phyloP scores from a whole-genome alignment of 2,797 vertebrate genomes.

The Pangasius sanitwongsei region DNA sequence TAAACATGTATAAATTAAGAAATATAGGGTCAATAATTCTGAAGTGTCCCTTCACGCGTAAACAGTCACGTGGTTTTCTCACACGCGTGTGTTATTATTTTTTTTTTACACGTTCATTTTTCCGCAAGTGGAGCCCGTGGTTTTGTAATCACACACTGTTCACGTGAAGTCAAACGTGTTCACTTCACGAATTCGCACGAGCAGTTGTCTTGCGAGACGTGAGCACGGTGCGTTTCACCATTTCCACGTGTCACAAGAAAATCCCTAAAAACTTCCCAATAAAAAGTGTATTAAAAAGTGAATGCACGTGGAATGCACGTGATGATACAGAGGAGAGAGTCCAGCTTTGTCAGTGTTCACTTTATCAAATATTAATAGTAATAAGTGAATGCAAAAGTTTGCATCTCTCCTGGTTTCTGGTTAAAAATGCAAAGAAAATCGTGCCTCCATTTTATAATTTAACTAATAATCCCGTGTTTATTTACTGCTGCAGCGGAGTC shows the following conservation, averaged over 20 bases:
- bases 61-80: neutral
- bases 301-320: neutral
- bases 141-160: neutral
- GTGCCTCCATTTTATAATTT: neutral
- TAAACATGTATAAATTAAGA: neutral
- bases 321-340: neutral
- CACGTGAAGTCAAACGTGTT: neutral
- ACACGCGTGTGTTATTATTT: neutral
- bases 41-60: neutral
- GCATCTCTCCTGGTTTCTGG: neutral
- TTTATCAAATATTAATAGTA: too few species aligned
- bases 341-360: neutral
- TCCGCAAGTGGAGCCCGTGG: neutral
- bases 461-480: neutral
- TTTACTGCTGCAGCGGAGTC: neutral
- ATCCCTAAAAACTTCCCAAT: too few species aligned
- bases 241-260: too few species aligned
- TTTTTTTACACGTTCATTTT: neutral
- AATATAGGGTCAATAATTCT: neutral
- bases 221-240: too few species aligned
- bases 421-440: neutral
- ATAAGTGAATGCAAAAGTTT: too few species aligned
- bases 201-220: too few species aligned
- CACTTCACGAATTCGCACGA: neutral
- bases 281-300: too few species aligned